Evolutionary conservation across 2,113 vertebrate species (phyloP).

Genomic region (Xenus cinereus): DNA sequence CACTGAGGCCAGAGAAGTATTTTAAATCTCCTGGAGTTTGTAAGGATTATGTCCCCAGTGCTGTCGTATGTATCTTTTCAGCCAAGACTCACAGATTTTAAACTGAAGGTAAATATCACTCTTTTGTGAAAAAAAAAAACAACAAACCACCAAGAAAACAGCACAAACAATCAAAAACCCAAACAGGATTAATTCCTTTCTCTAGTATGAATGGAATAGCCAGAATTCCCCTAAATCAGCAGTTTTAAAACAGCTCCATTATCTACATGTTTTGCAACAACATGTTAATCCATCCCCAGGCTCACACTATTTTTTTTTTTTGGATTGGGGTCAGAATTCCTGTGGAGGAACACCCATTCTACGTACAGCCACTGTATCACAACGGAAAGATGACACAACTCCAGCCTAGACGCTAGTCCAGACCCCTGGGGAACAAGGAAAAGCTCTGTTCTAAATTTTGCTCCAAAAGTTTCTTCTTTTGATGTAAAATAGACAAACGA

Average conservation of each 20-base stretch:
- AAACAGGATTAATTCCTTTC: neutral
- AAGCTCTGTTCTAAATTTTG: neutral
- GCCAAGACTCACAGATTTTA: neutral
- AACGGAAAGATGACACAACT: neutral
- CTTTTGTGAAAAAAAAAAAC: neutral
- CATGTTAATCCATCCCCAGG: too few relatives aligned
- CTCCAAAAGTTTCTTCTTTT: neutral
- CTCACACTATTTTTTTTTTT: neutral
- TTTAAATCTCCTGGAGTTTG: neutral
- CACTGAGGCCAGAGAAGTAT: neutral
- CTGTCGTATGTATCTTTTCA: neutral
- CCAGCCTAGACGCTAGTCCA: neutral
- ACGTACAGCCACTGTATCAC: neutral
- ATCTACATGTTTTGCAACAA: neutral
- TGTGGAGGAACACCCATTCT: neutral
- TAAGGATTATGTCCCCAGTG: neutral
- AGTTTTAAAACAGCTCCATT: neutral
- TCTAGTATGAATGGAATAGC: neutral
- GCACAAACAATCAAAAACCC: neutral
- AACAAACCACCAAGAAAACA: neutral
- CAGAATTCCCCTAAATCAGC: neutral
- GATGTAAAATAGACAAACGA: neutral
- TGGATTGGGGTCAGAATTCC: neutral
- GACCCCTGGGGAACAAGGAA: neutral
- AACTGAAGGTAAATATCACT: neutral